Evolutionary conservation across 2,113 vertebrate species (phyloP).

Genomic region (Colossoma macropomum): DNA sequence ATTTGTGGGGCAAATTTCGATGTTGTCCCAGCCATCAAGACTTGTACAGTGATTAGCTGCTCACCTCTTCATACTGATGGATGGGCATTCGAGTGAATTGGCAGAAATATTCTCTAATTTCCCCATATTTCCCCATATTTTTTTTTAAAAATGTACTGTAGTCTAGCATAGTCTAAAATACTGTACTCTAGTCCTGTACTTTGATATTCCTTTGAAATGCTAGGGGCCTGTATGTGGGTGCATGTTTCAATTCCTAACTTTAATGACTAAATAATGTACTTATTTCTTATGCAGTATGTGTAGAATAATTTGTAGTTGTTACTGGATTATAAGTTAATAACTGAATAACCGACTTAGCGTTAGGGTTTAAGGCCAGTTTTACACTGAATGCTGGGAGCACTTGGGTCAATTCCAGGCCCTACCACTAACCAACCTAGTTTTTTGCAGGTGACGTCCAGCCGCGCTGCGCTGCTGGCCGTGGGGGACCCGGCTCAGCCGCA

Average conservation of each 20-base stretch:
- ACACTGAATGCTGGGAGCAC: background rate
- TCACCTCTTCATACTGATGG: background rate
- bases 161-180: too few species aligned
- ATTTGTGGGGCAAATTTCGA: background rate
- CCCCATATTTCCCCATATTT: background rate
- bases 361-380: too few species aligned
- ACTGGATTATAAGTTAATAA: too few species aligned
- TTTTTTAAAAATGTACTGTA: background rate
- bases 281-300: too few species aligned
- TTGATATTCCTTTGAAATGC: too few species aligned
- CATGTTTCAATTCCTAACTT: too few species aligned
- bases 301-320: background rate
- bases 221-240: too few species aligned
- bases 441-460: conserved; percentile 83
- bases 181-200: background rate
- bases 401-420: background rate
- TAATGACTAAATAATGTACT: too few species aligned
- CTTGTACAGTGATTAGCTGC: background rate
- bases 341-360: too few species aligned
- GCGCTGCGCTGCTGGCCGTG: conserved; percentile 82
- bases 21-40: background rate
- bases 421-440: background rate
- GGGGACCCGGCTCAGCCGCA: conserved; percentile 74
- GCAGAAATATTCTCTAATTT: background rate
- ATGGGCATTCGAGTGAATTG: background rate